Evolutionary conservation across 1,140 invertebrate species (phyloP).

Genomic region (Bombus waltoni): DNA sequence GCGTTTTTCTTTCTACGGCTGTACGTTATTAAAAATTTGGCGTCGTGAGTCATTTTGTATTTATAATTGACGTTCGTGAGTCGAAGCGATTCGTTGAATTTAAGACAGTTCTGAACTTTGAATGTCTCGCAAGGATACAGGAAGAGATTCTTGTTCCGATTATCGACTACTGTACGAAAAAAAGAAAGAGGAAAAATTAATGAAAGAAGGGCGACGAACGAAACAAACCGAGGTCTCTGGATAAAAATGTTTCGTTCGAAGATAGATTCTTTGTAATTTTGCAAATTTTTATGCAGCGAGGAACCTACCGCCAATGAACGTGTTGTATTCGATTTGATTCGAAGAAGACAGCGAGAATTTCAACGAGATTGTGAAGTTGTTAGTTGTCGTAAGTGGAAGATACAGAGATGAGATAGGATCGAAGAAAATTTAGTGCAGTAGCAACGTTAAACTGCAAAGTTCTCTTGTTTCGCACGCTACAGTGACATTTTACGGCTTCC

Average conservation of each 20-base stretch:
- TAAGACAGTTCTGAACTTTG: no score
- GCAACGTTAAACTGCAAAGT: conserved; percentile 10
- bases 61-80: no score
- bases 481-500: background rate
- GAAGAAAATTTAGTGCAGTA: background rate
- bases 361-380: background rate
- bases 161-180: no score
- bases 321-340: background rate
- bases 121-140: no score
- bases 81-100: no score
- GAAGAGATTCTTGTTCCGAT: no score
- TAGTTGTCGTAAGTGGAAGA: background rate
- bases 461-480: conserved; percentile 14
- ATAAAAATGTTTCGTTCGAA: no score
- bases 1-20: background rate
- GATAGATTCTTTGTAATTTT: no score
- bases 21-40: background rate
- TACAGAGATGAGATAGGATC: background rate
- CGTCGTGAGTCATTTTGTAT: background rate
- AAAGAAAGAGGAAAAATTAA: no score
- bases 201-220: no score
- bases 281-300: background rate
- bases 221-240: no score
- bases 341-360: background rate
- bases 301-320: background rate